A percentile compares a stretch with the other conserved stretches of the same genome.
phyloP scores from a whole-genome alignment of 2,888 invertebrate species.

The Ochlodes sylvanus region DNA sequence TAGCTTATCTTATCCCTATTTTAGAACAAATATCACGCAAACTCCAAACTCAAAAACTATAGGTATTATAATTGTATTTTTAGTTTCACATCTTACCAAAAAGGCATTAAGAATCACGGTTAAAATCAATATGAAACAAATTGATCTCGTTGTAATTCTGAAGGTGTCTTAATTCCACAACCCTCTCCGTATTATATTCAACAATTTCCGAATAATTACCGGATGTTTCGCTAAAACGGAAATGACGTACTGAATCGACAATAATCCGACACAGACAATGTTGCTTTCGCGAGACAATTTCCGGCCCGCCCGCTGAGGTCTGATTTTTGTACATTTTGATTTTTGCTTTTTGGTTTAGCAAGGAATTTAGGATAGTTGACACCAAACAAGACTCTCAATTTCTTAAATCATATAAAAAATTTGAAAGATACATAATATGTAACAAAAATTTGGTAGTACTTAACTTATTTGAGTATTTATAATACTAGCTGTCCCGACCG shows the following conservation, averaged over 20 bases:
- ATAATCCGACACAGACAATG: constrained; percentile 74
- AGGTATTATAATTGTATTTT: no score
- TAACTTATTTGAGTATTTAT: no score
- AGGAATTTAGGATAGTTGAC: background rate
- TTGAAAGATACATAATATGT: no score
- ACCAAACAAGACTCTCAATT: background rate
- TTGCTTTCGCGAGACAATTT: constrained; percentile 72
- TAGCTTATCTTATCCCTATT: no score
- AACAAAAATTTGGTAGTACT: no score
- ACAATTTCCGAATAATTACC: constrained; percentile 76
- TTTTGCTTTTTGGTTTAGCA: background rate
- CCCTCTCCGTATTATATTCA: constrained; percentile 62
- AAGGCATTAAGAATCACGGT: constrained; percentile 13
- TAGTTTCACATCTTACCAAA: background rate
- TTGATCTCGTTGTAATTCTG: constrained; percentile 53
- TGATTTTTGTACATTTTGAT: constrained; percentile 32
- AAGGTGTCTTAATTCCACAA: constrained; percentile 58
- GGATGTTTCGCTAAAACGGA: constrained; percentile 73
- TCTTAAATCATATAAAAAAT: no score
- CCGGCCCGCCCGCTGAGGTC: constrained; percentile 50
- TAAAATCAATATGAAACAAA: constrained; percentile 17
- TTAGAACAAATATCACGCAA: no score
- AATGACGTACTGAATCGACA: constrained; percentile 76
- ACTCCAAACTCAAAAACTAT: no score
- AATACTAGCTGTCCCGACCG: no score